A percentile compares a stretch with the other conserved stretches of the same genome.
Evolutionary conservation across 2,888 invertebrate genomes (phyloP).

Genomic region (Eupelmus urozonus): DNA sequence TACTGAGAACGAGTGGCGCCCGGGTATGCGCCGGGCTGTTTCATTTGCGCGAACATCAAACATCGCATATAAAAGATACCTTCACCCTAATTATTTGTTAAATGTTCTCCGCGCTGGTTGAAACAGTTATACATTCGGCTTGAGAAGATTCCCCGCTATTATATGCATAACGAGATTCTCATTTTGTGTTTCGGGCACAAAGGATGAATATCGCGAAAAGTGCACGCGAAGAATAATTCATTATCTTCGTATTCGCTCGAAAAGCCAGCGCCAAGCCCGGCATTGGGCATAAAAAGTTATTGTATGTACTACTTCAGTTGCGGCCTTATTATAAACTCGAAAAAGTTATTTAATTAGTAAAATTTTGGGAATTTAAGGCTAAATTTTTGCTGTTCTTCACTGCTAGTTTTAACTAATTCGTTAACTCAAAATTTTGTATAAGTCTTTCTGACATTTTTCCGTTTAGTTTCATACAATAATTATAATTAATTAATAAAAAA

Average conservation of each 20-base stretch:
- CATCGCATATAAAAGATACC: constrained; percentile 25
- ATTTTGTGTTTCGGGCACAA: constrained; percentile 28
- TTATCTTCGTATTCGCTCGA: constrained; percentile 5
- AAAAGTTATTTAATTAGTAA: too few relatives aligned
- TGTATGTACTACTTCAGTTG: constrained; percentile 2
- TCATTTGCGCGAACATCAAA: constrained; percentile 33
- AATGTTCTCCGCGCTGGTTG: constrained; percentile 10
- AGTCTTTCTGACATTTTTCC: too few relatives aligned
- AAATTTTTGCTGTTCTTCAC: too few relatives aligned
- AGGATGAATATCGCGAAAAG: constrained; percentile 27
- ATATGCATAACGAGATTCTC: constrained; percentile 29
- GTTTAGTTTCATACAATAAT: not conserved
- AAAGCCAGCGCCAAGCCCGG: not conserved
- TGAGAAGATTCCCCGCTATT: constrained; percentile 25
- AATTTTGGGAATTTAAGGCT: too few relatives aligned
- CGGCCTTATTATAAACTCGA: not conserved
- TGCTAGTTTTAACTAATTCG: too few relatives aligned
- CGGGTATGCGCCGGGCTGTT: not conserved
- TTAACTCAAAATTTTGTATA: too few relatives aligned
- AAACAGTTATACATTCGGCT: constrained; percentile 29
- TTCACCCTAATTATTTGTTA: constrained; percentile 45
- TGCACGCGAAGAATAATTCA: constrained; percentile 19
- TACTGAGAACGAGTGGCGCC: too few relatives aligned
- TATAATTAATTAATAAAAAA: too few relatives aligned
- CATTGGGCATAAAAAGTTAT: constrained; percentile 17